Percentiles rank a stretch among this genome's conserved stretches.
Evolutionary conservation across 1,140 invertebrate species (phyloP).

Genomic region (Rhopalosiphum padi): DNA sequence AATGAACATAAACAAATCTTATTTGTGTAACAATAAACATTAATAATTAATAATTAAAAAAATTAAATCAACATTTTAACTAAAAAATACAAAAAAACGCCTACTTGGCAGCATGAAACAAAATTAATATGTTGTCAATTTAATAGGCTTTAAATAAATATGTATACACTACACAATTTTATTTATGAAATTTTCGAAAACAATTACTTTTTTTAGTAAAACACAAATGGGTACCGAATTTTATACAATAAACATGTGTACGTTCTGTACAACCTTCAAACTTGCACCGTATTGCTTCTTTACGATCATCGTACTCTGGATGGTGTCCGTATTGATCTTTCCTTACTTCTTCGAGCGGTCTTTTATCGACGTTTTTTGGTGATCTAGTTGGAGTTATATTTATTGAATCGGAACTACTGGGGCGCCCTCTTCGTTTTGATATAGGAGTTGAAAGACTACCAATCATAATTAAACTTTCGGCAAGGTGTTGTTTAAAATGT

Average conservation of each 20-base stretch:
- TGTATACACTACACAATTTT: background rate
- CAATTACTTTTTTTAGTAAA: conserved; percentile 1
- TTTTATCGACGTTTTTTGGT: background rate
- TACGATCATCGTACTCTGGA: background rate
- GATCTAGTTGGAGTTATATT: background rate
- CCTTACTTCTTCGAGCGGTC: background rate
- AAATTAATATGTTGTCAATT: too few relatives aligned
- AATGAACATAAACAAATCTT: too few relatives aligned
- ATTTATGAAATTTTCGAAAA: background rate
- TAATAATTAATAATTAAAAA: too few relatives aligned
- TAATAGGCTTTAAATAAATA: too few relatives aligned
- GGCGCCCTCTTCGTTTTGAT: background rate
- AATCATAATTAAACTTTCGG: background rate
- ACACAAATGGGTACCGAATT: background rate
- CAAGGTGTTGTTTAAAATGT: background rate
- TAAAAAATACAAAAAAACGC: too few relatives aligned
- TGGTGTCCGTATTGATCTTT: background rate
- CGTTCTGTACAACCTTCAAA: background rate
- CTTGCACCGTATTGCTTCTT: background rate
- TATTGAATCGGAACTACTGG: background rate
- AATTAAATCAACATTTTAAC: too few relatives aligned
- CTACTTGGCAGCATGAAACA: too few relatives aligned
- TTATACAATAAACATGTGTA: background rate
- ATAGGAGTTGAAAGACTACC: background rate
- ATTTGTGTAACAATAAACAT: too few relatives aligned